Evolutionary conservation across 1,140 invertebrate species (phyloP).

Genomic region (Leptopilina boulardi): DNA sequence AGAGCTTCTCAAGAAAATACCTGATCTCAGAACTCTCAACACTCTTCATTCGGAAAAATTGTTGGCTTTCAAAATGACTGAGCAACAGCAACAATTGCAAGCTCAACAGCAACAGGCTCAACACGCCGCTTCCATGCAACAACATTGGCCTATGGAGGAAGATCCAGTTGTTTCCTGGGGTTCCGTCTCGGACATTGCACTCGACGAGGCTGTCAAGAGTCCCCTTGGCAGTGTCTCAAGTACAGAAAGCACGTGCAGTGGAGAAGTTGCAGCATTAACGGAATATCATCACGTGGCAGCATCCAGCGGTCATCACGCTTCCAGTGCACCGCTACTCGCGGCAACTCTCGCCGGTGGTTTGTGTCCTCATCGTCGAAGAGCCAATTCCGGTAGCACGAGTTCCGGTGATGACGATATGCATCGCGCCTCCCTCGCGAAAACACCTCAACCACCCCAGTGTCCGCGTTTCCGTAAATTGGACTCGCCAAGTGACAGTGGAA

Average conservation of each 20-base stretch:
- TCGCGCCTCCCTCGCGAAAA: slow-evolving; percentile 79
- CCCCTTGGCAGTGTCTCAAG: slow-evolving; percentile 90
- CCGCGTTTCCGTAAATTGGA: slow-evolving; percentile 87
- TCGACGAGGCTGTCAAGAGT: slow-evolving; percentile 88
- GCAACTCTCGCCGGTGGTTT: slow-evolving; percentile 84
- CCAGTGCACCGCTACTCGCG: slow-evolving; percentile 83
- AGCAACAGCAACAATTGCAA: slow-evolving; percentile 87
- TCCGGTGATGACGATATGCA: slow-evolving; percentile 87
- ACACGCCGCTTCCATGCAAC: slow-evolving; percentile 66
- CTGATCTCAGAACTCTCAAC: slow-evolving; percentile 95
- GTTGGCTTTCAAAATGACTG: slow-evolving; percentile 93
- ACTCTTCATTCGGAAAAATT: slow-evolving; percentile 97
- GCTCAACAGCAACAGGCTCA: slow-evolving; percentile 76
- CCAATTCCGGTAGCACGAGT: slow-evolving; percentile 84
- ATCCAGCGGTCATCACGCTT: slow-evolving; percentile 74
- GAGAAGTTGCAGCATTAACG: slow-evolving; percentile 79
- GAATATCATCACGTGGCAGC: slow-evolving; percentile 77
- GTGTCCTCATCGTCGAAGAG: slow-evolving; percentile 82
- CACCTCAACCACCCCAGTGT: slow-evolving; percentile 74
- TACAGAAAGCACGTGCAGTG: slow-evolving; percentile 85
- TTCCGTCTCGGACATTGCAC: slow-evolving; percentile 81
- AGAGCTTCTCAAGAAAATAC: slow-evolving; percentile 94
- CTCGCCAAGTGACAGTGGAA: slow-evolving; percentile 93
- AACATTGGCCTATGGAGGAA: slow-evolving; percentile 76
- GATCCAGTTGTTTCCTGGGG: slow-evolving; percentile 79